Conservation (phyloP, 2,888 invertebrate species). For the Caenorhabditis sp. region DNA sequence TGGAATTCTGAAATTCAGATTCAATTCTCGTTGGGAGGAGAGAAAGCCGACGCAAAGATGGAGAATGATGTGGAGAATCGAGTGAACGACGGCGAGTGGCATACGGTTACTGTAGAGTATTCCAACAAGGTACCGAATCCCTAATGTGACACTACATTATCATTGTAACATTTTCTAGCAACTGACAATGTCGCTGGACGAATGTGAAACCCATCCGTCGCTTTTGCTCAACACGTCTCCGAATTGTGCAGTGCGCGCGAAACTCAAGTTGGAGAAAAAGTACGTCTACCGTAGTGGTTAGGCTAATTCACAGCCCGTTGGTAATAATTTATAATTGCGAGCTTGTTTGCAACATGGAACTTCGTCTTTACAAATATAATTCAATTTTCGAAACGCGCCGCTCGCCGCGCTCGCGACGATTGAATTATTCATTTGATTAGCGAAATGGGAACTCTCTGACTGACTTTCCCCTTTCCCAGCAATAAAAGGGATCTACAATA, state of each 20-base stretch:
- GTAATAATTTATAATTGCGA: constrained; percentile 43
- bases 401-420: constrained; percentile 10
- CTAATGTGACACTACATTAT: no score
- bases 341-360: constrained; percentile 26
- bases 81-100: constrained; percentile 77
- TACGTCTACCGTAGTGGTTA: constrained; percentile 56
- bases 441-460: constrained; percentile 10
- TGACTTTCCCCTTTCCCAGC: not conserved
- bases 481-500: not conserved
- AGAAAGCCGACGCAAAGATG: constrained; percentile 64
- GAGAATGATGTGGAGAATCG: constrained; percentile 71
- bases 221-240: constrained; percentile 57
- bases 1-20: constrained; percentile 30
- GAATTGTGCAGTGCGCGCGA: constrained; percentile 69
- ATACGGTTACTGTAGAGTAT: constrained; percentile 69
- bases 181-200: constrained; percentile 68
- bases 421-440: constrained; percentile 57
- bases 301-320: no score
- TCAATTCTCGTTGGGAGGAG: constrained; percentile 67
- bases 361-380: constrained; percentile 33
- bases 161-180: constrained; percentile 59
- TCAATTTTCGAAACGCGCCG: constrained; percentile 30
- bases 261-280: constrained; percentile 70
- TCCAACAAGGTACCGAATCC: constrained; percentile 63
- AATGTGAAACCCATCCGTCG: constrained; percentile 69